Evolutionary conservation across 1,140 invertebrate species (phyloP).

Genomic region (Aphidius gifuensis): DNA sequence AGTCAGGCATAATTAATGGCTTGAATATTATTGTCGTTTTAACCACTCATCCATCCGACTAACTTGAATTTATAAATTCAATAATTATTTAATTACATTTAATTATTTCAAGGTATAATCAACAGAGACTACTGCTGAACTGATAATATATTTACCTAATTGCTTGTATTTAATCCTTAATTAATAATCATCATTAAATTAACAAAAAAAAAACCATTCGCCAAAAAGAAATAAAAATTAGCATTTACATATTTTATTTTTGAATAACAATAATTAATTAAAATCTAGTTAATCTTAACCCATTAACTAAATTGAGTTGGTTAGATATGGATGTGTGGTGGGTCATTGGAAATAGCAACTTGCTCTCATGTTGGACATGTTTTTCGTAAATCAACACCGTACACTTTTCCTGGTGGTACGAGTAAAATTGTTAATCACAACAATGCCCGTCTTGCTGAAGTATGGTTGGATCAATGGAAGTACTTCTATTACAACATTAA

Average conservation of each 20-base stretch:
- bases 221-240: conserved; percentile 30
- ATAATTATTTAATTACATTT: no score
- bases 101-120: no score
- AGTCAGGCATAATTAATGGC: not conserved
- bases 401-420: conserved; percentile 98
- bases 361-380: conserved; percentile 94
- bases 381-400: conserved; percentile 98
- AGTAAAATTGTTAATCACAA: conserved; percentile 98
- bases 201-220: conserved; percentile 12
- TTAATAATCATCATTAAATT: no score
- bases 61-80: conserved; percentile 40
- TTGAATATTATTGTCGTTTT: conserved; percentile 38
- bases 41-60: conserved; percentile 56
- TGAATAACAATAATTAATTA: conserved; percentile 7
- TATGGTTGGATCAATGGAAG: conserved; percentile 98
- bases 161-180: no score
- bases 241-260: conserved; percentile 12
- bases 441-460: conserved; percentile 92
- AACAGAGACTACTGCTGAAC: no score
- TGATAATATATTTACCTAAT: no score
- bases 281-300: conserved; percentile 33
- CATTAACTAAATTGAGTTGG: conserved; percentile 55
- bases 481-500: conserved; percentile 98
- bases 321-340: conserved; percentile 97
- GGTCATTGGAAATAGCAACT: conserved; percentile 83